Percentiles rank a stretch among this genome's conserved stretches.
Evolutionary conservation across 2,888 invertebrate species (phyloP).

Genomic region (Scaptomyza caliginosa): DNA sequence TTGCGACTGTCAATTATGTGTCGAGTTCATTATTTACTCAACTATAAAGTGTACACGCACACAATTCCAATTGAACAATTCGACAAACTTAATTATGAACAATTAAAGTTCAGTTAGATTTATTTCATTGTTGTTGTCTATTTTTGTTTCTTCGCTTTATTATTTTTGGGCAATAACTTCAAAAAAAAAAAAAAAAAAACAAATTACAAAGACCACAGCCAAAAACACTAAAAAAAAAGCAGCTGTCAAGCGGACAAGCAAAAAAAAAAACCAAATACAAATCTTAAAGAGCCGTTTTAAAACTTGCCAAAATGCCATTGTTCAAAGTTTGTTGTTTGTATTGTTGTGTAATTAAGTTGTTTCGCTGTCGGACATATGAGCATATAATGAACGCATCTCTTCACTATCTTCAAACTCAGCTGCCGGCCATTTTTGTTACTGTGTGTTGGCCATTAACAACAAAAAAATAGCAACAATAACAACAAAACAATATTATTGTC

Average conservation of each 20-base stretch:
- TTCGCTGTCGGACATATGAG: constrained; percentile 63
- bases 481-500: constrained; percentile 65
- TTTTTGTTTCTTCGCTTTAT: constrained; percentile 2
- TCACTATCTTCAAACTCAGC: constrained; percentile 43
- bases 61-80: constrained; percentile 32
- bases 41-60: constrained; percentile 46
- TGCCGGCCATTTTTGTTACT: constrained; percentile 44
- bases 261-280: not conserved
- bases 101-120: constrained; percentile 74
- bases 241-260: constrained; percentile 40
- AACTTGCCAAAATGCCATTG: constrained; percentile 62
- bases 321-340: constrained; percentile 40
- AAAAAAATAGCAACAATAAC: constrained; percentile 1
- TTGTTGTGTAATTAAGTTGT: constrained; percentile 80
- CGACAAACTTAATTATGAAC: constrained; percentile 75
- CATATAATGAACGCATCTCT: constrained; percentile 58
- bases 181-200: constrained; percentile 14
- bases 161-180: constrained; percentile 55
- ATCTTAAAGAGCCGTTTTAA: constrained; percentile 44
- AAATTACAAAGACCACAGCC: not conserved
- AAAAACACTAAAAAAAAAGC: constrained; percentile 13
- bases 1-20: constrained; percentile 70
- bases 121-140: not conserved
- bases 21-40: constrained; percentile 68
- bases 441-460: constrained; percentile 20